Evolutionary conservation across 1,140 invertebrate species (phyloP).

Genomic region (Popillia japonica): DNA sequence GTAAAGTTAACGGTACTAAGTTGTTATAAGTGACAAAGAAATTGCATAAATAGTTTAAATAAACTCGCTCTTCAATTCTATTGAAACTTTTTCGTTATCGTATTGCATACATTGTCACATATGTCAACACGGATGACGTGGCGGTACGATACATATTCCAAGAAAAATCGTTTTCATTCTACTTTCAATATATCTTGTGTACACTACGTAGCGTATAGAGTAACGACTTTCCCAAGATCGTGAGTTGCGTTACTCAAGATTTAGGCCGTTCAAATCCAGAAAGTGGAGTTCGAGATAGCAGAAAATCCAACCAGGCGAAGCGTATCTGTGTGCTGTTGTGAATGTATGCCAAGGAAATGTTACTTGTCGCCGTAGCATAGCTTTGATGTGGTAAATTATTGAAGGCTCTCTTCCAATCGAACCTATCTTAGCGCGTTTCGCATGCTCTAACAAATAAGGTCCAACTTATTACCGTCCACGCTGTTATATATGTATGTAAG

Average conservation of each 20-base stretch:
- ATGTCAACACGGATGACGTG: no score
- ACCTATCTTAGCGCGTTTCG: not conserved
- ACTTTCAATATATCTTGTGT: no score
- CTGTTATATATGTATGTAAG: not conserved
- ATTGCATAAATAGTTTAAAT: no score
- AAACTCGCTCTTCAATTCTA: no score
- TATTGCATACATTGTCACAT: no score
- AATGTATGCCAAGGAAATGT: conserved; percentile 14
- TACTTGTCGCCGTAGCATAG: not conserved
- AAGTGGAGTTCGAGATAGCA: not conserved
- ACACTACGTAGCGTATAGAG: no score
- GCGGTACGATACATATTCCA: no score
- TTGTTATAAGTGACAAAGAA: no score
- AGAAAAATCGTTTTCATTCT: no score
- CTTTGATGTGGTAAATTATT: conserved; percentile 2
- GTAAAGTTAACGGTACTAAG: no score
- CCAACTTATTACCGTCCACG: not conserved
- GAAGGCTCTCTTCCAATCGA: not conserved
- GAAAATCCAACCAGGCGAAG: not conserved
- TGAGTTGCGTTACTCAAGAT: not conserved
- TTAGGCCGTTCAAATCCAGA: not conserved
- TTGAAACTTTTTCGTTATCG: no score
- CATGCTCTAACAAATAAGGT: no score
- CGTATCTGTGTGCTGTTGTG: not conserved
- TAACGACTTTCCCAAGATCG: not conserved